Evolutionary conservation across 2,797 vertebrate species (phyloP).

Genomic region (Chromis chromis): DNA sequence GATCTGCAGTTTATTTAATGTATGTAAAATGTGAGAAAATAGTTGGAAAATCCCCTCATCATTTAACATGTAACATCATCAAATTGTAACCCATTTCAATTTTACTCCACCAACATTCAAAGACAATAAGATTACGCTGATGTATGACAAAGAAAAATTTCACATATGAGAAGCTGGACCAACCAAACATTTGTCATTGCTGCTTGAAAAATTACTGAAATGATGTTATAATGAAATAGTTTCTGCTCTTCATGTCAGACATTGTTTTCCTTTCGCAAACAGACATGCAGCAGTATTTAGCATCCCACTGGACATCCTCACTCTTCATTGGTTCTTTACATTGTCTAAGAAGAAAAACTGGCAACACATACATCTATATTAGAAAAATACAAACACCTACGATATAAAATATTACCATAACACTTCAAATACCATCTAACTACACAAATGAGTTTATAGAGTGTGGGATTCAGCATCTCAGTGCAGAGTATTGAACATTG

Average conservation of each 20-base stretch:
- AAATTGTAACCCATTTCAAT: neutral
- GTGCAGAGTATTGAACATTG: constrained; percentile 65
- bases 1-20: neutral
- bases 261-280: constrained; percentile 16
- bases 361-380: constrained; percentile 46
- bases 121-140: neutral
- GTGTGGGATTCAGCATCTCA: constrained; percentile 66
- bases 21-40: neutral
- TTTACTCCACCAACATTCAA: neutral
- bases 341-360: constrained; percentile 40
- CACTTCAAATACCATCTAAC: constrained; percentile 63
- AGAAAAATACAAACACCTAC: constrained; percentile 63
- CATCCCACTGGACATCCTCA: constrained; percentile 3
- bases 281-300: neutral
- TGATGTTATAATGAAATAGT: neutral
- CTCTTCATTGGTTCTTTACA: constrained; percentile 18
- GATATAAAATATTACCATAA: constrained; percentile 59
- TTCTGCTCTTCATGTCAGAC: neutral
- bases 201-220: neutral
- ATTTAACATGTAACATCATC: neutral
- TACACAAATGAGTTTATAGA: constrained; percentile 60
- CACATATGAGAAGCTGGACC: neutral
- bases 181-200: neutral
- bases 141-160: neutral
- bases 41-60: neutral